These are phyloP conservation scores for Pseudomyrmex gracilis DNA, from an alignment of 1,140 invertebrate species.

Conservation along the genomic window DNA sequence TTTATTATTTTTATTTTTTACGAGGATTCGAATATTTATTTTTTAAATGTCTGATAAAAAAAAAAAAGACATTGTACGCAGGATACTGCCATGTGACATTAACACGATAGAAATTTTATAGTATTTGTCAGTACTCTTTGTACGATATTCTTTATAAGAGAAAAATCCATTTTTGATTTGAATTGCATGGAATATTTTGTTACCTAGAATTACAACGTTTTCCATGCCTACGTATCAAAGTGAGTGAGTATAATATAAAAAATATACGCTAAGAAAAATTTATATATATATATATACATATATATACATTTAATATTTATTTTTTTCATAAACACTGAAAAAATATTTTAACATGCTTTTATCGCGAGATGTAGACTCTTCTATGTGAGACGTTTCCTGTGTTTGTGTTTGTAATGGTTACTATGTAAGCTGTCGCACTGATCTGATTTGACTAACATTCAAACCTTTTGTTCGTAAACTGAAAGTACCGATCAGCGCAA, in stretches of 20 bases:
- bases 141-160: constrained; percentile 12
- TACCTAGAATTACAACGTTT: constrained; percentile 70
- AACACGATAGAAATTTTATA: constrained; percentile 12
- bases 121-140: no score
- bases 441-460: constrained; percentile 53
- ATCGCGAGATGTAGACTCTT: constrained; percentile 40
- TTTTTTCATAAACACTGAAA: constrained; percentile 48
- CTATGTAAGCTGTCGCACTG: constrained; percentile 60
- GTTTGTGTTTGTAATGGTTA: constrained; percentile 59
- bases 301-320: constrained; percentile 65
- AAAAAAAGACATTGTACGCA: constrained; percentile 31
- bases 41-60: constrained; percentile 63
- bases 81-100: constrained; percentile 69
- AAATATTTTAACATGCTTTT: constrained; percentile 57
- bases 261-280: no score
- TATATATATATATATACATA: constrained; percentile 7
- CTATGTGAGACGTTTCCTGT: constrained; percentile 44
- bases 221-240: constrained; percentile 35
- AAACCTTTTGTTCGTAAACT: constrained; percentile 61
- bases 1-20: constrained; percentile 52
- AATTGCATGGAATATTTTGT: constrained; percentile 62
- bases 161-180: constrained; percentile 23
- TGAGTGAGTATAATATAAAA: constrained; percentile 1
- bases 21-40: constrained; percentile 25
- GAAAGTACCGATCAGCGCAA: constrained; percentile 34